Percentiles rank a stretch among this genome's conserved stretches.
phyloP scores from a whole-genome alignment of 2,113 vertebrate species.

The Carlito syrichta region DNA sequence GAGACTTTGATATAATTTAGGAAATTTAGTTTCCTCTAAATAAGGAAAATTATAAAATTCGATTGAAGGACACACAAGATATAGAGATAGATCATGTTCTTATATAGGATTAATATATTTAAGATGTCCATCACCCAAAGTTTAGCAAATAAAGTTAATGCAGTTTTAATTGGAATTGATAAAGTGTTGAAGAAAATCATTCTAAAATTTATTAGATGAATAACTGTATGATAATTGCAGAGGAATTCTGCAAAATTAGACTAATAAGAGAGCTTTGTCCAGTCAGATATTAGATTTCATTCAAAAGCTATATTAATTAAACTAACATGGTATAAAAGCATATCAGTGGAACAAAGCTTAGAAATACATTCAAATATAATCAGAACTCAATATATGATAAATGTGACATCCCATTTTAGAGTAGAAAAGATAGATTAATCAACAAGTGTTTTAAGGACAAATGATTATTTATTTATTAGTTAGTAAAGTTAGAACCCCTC shows the following conservation, averaged over 20 bases:
- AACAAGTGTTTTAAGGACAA: not conserved
- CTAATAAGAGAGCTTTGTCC: not conserved
- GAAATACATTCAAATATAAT: not conserved
- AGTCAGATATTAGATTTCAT: conserved; percentile 11
- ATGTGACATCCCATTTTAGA: not conserved
- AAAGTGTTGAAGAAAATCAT: conserved; percentile 21
- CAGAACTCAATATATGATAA: not conserved
- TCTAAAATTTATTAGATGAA: conserved; percentile 15
- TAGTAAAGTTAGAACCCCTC: not conserved
- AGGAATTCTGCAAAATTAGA: not conserved
- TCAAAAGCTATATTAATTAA: conserved; percentile 26
- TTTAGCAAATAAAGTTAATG: not conserved
- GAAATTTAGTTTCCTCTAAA: not conserved
- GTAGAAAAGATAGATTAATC: not conserved
- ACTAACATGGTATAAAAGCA: not conserved
- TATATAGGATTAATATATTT: conserved; percentile 8
- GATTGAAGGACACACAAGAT: not conserved
- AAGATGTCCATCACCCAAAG: not conserved
- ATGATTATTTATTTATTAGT: not conserved
- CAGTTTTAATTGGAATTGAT: not conserved
- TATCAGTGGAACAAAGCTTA: not conserved
- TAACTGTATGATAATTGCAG: not conserved
- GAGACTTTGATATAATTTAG: not conserved
- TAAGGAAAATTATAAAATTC: not conserved
- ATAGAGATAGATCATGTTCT: not conserved